A percentile compares a stretch with the other conserved stretches of the same genome.
These are phyloP conservation scores for Thamnaconus septentrionalis DNA, from an alignment of 2,113 vertebrate genomes.

Conservation along the genomic window DNA sequence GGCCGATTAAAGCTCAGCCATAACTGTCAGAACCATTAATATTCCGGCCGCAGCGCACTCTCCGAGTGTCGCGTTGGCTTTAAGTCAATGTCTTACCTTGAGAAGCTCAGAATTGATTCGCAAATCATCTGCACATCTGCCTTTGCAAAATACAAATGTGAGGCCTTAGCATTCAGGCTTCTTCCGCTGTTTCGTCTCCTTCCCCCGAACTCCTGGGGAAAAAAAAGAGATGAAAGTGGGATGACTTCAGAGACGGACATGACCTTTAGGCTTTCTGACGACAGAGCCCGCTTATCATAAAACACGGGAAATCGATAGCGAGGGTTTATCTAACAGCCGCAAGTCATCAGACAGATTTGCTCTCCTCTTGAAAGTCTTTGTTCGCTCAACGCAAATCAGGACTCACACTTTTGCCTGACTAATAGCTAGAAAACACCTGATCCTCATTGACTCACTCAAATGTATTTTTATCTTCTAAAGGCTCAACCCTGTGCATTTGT, in stretches of 20 bases:
- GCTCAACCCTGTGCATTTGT: too few relatives aligned
- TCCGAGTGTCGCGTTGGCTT: conserved; percentile 20
- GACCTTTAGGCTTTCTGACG: neutral
- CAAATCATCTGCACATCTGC: conserved; percentile 8
- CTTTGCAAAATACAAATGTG: conserved; percentile 11
- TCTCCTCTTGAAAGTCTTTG: neutral
- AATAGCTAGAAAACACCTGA: conserved; percentile 24
- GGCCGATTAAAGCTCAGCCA: neutral
- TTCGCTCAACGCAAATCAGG: too few relatives aligned
- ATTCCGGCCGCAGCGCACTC: conserved; percentile 1
- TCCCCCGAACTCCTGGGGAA: neutral
- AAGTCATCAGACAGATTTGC: conserved; percentile 3
- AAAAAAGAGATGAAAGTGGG: neutral
- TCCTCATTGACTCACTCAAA: conserved; percentile 8
- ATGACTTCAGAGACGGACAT: too few relatives aligned
- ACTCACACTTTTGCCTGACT: conserved; percentile 28
- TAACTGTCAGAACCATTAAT: neutral
- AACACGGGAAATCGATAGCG: conserved; percentile 7
- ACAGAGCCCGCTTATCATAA: conserved; percentile 8
- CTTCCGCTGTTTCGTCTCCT: conserved; percentile 4
- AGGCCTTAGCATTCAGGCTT: neutral
- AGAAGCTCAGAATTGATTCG: conserved; percentile 16
- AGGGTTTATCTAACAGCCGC: conserved; percentile 9
- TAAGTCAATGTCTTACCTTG: conserved; percentile 19
- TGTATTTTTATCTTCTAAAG: too few relatives aligned